Percentiles rank a stretch among this genome's conserved stretches.
Conservation (phyloP, 1,140 invertebrate species). For the Bombyx mori region ASM3026992v2 NC_085124.1:6944501-6945000, state of each 20-base stretch:
- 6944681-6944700: constrained; percentile 74
- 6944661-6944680: constrained; percentile 87
- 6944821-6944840: too few relatives aligned
- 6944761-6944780: not conserved
- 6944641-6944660: constrained; percentile 89
- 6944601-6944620: constrained; percentile 90
- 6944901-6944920: too few relatives aligned
- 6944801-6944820: too few relatives aligned
- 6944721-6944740: too few relatives aligned
- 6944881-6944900: too few relatives aligned
- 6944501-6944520: constrained; percentile 10
- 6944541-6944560: constrained; percentile 91
- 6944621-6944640: constrained; percentile 94
- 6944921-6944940: too few relatives aligned
- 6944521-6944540: constrained; percentile 97
- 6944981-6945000: too few relatives aligned
- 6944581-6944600: constrained; percentile 90
- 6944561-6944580: constrained; percentile 89
- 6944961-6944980: too few relatives aligned
- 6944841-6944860: too few relatives aligned
- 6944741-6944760: not conserved
- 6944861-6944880: too few relatives aligned
- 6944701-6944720: constrained; percentile 32
- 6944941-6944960: too few relatives aligned
- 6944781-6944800: too few relatives aligned